Evolutionary conservation across 2,113 vertebrate genomes (phyloP).

Genomic region (human): GRCh38 chr1:193068001-193068500

Average conservation of each 20-base stretch:
- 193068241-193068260: neutral
- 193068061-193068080: neutral
- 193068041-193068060: neutral
- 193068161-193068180: neutral
- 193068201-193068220: neutral
- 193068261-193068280: neutral
- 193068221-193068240: neutral
- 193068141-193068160: neutral
- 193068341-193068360: neutral
- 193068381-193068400: neutral
- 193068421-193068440: neutral
- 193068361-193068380: neutral
- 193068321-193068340: neutral
- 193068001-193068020: neutral
- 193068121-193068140: neutral
- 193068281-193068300: neutral
- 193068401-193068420: neutral
- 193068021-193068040: neutral
- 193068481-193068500: neutral
- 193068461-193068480: neutral
- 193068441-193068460: neutral
- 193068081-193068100: neutral
- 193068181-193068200: neutral
- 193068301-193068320: accelerated
- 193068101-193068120: neutral